Conservation (phyloP, 1,140 invertebrate species). For the Papilio polytes region DNA sequence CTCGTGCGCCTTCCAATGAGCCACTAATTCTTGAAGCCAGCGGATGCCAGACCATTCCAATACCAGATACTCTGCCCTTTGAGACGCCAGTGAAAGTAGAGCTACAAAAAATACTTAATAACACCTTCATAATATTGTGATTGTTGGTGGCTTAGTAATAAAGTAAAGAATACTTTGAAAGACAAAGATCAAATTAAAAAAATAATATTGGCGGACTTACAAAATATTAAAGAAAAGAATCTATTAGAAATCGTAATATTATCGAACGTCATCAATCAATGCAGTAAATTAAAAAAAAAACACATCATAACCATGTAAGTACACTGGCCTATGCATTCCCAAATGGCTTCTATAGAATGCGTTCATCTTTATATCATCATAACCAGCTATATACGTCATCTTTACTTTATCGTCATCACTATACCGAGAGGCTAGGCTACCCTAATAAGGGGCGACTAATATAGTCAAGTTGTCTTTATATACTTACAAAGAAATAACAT, state of each 20-base stretch:
- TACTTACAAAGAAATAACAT: conserved; percentile 94
- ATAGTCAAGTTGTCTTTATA: background rate
- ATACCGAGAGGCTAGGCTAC: no score
- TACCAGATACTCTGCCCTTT: conserved; percentile 90
- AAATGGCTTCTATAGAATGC: no score
- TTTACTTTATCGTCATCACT: no score
- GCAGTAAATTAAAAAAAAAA: background rate
- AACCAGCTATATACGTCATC: no score
- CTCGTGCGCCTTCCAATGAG: conserved; percentile 89
- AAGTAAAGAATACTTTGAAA: background rate
- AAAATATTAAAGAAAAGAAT: background rate
- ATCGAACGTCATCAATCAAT: no score
- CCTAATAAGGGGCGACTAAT: no score
- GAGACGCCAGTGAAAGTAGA: conserved; percentile 92
- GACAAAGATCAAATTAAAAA: background rate
- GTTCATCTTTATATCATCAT: no score
- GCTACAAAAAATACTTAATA: conserved; percentile 79
- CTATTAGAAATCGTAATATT: no score
- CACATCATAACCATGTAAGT: no score
- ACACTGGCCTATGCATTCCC: no score
- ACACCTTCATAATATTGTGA: background rate
- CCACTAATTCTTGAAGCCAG: conserved; percentile 86
- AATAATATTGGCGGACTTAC: background rate
- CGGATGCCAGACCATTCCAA: conserved; percentile 91
- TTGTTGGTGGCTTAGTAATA: background rate